phyloP scores from a whole-genome alignment of 1,140 invertebrate species.

The Frieseomelitta varia region DNA sequence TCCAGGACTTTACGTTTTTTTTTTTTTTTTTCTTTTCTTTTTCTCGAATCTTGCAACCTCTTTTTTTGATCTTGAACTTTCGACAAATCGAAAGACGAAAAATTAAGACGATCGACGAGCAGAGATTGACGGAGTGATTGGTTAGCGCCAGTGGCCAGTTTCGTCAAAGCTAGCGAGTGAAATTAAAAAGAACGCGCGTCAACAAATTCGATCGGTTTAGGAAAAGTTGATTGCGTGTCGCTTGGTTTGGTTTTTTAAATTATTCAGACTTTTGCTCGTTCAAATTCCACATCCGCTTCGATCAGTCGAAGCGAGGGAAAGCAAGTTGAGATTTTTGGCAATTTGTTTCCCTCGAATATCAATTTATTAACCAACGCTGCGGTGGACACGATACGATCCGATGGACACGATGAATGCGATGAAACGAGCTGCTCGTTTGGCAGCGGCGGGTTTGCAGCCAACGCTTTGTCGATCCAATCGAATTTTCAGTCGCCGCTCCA shows the following conservation, averaged over 20 bases:
- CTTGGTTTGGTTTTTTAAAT: too few species aligned
- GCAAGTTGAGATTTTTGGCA: background rate
- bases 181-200: background rate
- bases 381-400: too few species aligned
- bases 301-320: background rate
- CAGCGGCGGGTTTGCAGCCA: background rate
- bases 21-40: background rate
- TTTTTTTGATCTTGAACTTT: too few species aligned
- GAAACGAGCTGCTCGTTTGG: conserved; percentile 7
- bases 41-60: background rate
- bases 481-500: conserved; percentile 1
- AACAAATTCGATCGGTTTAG: too few species aligned
- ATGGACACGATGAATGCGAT: background rate
- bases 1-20: background rate
- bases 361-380: background rate
- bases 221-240: too few species aligned
- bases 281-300: too few species aligned
- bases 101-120: too few species aligned
- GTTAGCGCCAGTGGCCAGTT: too few species aligned
- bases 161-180: too few species aligned
- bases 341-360: conserved; percentile 1
- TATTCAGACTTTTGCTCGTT: too few species aligned
- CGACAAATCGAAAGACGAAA: too few species aligned
- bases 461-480: conserved; percentile 45
- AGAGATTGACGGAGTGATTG: too few species aligned